These are phyloP conservation scores for Onychomys leucogaster DNA, from an alignment of 2,797 vertebrate genomes.

Conservation along the genomic window DNA sequence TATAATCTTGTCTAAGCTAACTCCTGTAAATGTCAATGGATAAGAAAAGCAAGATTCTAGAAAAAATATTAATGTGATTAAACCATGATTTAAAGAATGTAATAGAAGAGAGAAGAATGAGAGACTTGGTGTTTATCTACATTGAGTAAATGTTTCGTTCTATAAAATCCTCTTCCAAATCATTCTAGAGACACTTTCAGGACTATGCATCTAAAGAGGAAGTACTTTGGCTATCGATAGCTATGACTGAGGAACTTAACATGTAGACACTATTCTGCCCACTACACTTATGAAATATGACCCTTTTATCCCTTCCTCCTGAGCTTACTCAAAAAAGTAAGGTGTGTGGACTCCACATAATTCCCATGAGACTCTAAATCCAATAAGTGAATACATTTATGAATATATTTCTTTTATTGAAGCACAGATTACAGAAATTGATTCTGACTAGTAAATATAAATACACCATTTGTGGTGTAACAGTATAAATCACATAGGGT, in stretches of 20 bases:
- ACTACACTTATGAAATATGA: not conserved
- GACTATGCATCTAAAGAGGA: not conserved
- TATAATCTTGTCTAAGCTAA: not conserved
- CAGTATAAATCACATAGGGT: not conserved
- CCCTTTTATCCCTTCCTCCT: not conserved
- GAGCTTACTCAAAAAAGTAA: not conserved
- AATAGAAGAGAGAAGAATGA: not conserved
- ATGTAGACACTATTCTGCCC: not conserved
- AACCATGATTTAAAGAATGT: not conserved
- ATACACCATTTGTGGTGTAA: not conserved
- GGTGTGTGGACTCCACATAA: not conserved
- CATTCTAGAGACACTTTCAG: not conserved
- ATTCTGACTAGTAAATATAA: not conserved
- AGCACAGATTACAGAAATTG: not conserved
- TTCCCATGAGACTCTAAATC: not conserved
- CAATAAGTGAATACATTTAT: not conserved
- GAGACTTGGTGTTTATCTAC: not conserved
- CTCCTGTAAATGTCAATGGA: not conserved
- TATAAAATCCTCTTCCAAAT: not conserved
- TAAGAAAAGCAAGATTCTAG: not conserved
- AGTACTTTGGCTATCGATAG: rapidly evolving
- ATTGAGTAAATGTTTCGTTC: not conserved
- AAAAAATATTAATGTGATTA: not conserved
- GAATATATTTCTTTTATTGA: not conserved
- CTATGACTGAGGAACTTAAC: not conserved